Conservation (phyloP, 2,113 vertebrate genomes). For the Corythoichthys intestinalis region DNA sequence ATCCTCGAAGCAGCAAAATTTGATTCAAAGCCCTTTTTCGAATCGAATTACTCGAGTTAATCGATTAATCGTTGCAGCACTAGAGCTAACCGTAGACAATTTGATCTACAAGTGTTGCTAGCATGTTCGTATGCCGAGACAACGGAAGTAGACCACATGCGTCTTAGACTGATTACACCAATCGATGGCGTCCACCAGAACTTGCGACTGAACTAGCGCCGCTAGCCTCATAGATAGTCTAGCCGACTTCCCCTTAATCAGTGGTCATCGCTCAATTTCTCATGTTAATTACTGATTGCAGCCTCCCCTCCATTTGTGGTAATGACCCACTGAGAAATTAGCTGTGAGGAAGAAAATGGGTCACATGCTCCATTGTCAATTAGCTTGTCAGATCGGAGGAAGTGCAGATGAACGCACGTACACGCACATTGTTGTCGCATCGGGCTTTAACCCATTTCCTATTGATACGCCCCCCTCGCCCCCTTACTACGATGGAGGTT, state of each 20-base stretch:
- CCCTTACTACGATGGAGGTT: constrained; percentile 1
- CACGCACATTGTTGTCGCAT: constrained; percentile 24
- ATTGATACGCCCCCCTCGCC: constrained; percentile 9
- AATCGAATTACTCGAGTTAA: too few species aligned
- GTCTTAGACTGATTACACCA: constrained; percentile 11
- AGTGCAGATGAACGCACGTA: constrained; percentile 18
- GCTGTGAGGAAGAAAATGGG: constrained; percentile 48
- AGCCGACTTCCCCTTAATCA: constrained; percentile 36
- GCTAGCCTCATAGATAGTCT: constrained; percentile 23
- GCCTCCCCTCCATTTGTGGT: not conserved
- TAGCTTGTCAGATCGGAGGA: constrained; percentile 18
- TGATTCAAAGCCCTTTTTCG: too few species aligned
- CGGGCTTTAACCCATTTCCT: constrained; percentile 35
- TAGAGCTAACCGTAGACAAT: too few species aligned
- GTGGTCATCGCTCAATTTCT: constrained; percentile 14
- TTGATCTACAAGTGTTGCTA: too few species aligned
- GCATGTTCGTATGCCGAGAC: too few species aligned
- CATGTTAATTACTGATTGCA: constrained; percentile 21
- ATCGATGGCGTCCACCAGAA: constrained; percentile 53
- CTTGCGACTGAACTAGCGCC: not conserved
- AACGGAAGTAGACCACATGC: not conserved
- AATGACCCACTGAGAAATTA: constrained; percentile 38
- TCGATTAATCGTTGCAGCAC: too few species aligned
- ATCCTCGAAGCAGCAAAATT: too few species aligned
- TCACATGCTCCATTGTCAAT: constrained; percentile 23